Base-by-base conservation (phyloP, 2,888 invertebrate genomes). In the Automeris io region DNA sequence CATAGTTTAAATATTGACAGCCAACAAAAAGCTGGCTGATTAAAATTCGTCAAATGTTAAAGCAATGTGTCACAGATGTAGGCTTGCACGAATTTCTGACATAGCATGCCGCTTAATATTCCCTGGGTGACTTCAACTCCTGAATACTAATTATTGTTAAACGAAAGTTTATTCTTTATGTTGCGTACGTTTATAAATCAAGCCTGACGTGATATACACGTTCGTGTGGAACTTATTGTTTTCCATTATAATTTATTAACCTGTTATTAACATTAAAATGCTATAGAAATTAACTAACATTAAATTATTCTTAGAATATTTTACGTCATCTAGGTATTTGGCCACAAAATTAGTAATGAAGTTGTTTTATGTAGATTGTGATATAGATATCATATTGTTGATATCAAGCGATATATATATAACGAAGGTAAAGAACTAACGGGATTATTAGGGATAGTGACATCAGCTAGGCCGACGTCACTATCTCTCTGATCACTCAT, bases 111-210 rank as follows among this genome's bases (percentile, higher is more conserved):
- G 43, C 49, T 61, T 64, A 59, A 62, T 69, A 66, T 63, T 66
- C 63, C 59, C 50, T 39, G 43, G 46, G 54, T 44, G 49, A 51
- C 49, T 55, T 50, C 45, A 46, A 44, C 57, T 54, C 51, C 50
- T 59, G 72, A 68, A 73, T 73, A 70, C 73, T 71, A 73, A 74
- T 75, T 73, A 63, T 57, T 52, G 42, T 47, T 56, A 39, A 47
- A 49, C 39, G 41, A 52, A 53, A 55, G 52, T 57, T 57, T 53
- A 57, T 59, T 54, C 52, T 46, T 47, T 43, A 49, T 42, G 39
- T 36, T 44, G 25, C 39, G 26, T 21, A 29, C 41, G 37, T 46
- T 49, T 43, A 55, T 57, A 54, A 55, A 54, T 60, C 57, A 58
- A 49, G 40, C 47, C 46, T 49, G 56, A 51, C 54, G 49, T 54